Evolutionary conservation across 2,888 invertebrate species (phyloP).

Genomic region (Euspilapteryx auroguttella): DNA sequence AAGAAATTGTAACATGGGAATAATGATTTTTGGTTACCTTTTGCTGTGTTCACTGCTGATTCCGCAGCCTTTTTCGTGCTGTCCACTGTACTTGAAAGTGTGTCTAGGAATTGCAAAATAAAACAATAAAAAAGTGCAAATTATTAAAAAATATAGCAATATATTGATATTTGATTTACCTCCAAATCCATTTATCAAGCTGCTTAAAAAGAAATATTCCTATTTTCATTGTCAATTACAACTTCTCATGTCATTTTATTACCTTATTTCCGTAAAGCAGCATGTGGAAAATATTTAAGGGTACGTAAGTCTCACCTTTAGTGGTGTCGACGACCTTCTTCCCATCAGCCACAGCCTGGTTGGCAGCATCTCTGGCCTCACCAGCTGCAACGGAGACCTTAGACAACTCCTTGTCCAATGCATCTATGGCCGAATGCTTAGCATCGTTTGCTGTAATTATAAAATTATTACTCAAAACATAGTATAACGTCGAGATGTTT

Average conservation of each 20-base stretch:
- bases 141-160: too few relatives aligned
- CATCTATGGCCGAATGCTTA: constrained; percentile 52
- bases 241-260: too few relatives aligned
- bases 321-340: constrained; percentile 49
- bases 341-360: constrained; percentile 43
- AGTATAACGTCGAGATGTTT: too few relatives aligned
- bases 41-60: constrained; percentile 30
- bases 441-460: constrained; percentile 28
- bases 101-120: constrained; percentile 31
- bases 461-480: background rate
- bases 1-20: constrained; percentile 10
- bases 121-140: constrained; percentile 2
- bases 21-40: constrained; percentile 19
- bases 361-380: constrained; percentile 43
- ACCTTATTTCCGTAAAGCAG: too few relatives aligned
- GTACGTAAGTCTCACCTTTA: constrained; percentile 47
- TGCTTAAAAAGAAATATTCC: too few relatives aligned
- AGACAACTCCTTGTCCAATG: constrained; percentile 50
- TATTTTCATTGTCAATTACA: too few relatives aligned
- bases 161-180: too few relatives aligned
- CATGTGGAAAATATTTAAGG: too few relatives aligned
- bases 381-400: constrained; percentile 51
- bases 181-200: too few relatives aligned
- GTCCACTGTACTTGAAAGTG: constrained; percentile 34
- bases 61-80: constrained; percentile 43